Conservation (phyloP, 2,113 vertebrate genomes). For the Nymphicus hollandicus region DNA sequence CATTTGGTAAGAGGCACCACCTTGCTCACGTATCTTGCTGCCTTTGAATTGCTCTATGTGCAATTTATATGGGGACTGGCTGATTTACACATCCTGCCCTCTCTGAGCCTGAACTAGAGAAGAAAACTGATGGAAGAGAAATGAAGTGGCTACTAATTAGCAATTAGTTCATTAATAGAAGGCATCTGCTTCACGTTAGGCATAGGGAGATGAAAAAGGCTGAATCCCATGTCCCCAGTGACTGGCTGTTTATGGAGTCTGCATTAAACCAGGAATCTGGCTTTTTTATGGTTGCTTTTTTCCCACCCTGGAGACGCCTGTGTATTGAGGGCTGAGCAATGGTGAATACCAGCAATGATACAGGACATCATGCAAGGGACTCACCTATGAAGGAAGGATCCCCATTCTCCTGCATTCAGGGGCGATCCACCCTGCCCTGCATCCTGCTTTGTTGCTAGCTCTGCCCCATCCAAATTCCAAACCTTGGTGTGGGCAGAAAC, state of each 20-base stretch:
- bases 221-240: not conserved
- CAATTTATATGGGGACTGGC: not conserved
- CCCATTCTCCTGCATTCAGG: not conserved
- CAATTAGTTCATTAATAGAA: conserved; percentile 24
- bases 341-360: not conserved
- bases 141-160: not conserved
- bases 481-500: not conserved
- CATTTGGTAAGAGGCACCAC: not conserved
- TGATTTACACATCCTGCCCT: not conserved
- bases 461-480: not conserved
- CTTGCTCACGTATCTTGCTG: not conserved
- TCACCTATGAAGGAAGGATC: not conserved
- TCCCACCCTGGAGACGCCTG: not conserved
- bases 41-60: not conserved
- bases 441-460: fast-evolving
- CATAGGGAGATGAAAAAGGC: not conserved
- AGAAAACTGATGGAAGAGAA: not conserved
- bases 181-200: conserved; percentile 8
- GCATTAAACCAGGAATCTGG: not conserved
- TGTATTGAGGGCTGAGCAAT: not conserved
- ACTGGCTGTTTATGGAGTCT: not conserved
- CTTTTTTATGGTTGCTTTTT: not conserved
- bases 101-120: not conserved
- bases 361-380: fast-evolving
- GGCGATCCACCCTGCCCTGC: not conserved